Conservation (phyloP, 2,797 vertebrate species). For the Cyclura pinguis region DNA sequence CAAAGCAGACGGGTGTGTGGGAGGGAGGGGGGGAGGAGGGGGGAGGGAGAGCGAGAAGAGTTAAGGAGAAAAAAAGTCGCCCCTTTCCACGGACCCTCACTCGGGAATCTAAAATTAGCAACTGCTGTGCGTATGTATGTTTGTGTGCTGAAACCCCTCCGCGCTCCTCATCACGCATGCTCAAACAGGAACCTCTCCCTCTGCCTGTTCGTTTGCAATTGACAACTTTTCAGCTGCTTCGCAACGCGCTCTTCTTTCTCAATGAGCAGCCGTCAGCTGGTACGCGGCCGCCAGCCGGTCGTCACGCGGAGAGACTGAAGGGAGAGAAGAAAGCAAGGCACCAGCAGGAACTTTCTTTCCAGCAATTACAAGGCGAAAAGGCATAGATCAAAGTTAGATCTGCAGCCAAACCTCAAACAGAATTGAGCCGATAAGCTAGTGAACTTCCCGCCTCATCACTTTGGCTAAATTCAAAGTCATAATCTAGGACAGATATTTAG, state of each 20-base stretch:
- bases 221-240: conserved; percentile 2
- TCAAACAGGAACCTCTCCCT: background rate
- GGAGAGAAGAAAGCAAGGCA: background rate
- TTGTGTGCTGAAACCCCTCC: too few species aligned
- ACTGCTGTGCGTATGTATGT: background rate
- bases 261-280: too few species aligned
- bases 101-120: background rate
- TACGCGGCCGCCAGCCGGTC: too few species aligned
- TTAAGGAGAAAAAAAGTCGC: too few species aligned
- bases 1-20: background rate
- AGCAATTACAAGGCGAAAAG: background rate
- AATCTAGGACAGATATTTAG: conserved; percentile 24
- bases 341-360: background rate
- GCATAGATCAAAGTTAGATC: background rate
- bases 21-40: background rate
- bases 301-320: too few species aligned
- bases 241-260: too few species aligned
- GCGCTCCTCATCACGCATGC: background rate
- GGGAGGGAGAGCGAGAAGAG: too few species aligned
- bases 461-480: background rate
- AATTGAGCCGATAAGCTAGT: background rate
- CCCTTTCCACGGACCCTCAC: too few species aligned
- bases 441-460: too few species aligned
- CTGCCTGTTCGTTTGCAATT: background rate
- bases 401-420: background rate